Percentiles rank a stretch among this genome's conserved stretches.
Conservation (phyloP, 1,140 invertebrate genomes). For the Potamilus streckersoni region DNA sequence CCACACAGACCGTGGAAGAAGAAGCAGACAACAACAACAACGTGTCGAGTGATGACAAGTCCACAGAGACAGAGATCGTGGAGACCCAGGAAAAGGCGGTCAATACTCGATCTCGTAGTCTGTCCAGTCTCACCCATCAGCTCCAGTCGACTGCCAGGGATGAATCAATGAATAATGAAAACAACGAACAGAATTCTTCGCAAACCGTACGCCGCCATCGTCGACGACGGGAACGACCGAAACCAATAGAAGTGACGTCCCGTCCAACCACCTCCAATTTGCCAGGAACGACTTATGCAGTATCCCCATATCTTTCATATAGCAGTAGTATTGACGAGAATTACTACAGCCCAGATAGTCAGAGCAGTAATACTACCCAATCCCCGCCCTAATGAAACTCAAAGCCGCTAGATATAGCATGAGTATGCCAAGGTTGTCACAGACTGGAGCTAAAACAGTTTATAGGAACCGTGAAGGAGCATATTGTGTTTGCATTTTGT, state of each 20-base stretch:
- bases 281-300: slow-evolving; percentile 34
- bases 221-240: slow-evolving; percentile 45
- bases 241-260: slow-evolving; percentile 24
- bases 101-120: slow-evolving; percentile 58
- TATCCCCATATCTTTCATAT: slow-evolving; percentile 46
- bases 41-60: slow-evolving; percentile 41
- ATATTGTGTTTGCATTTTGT: too few relatives aligned
- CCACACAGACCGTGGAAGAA: slow-evolving; percentile 43
- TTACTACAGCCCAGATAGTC: slow-evolving; percentile 42
- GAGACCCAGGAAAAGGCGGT: slow-evolving; percentile 59
- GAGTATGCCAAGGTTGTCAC: too few relatives aligned
- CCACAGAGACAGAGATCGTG: slow-evolving; percentile 54
- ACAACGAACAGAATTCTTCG: slow-evolving; percentile 31
- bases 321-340: slow-evolving; percentile 62
- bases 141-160: slow-evolving; percentile 23
- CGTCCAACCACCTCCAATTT: slow-evolving; percentile 20
- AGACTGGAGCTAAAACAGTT: too few relatives aligned
- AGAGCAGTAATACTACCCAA: too few relatives aligned
- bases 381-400: too few relatives aligned
- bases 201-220: slow-evolving; percentile 41
- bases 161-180: slow-evolving; percentile 9
- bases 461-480: too few relatives aligned
- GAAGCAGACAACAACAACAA: slow-evolving; percentile 22
- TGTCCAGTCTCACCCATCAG: slow-evolving; percentile 30
- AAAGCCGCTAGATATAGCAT: too few relatives aligned